Base-by-base conservation (phyloP, 2,888 invertebrate genomes). In the Rosalia funebris region DNA sequence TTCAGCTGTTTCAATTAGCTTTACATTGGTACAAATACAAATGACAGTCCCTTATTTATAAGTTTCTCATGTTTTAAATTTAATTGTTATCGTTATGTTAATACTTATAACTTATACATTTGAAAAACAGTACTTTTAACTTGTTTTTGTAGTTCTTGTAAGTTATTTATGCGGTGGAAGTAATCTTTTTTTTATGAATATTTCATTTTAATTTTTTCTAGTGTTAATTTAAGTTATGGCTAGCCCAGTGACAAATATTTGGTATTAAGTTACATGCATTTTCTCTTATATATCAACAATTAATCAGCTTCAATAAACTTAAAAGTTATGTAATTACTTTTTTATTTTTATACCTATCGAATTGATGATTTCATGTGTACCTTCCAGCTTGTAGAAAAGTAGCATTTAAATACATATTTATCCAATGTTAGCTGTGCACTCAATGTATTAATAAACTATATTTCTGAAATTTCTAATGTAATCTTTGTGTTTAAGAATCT, bases 401-500 rank as follows among this genome's bases (percentile, higher is more conserved):
- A n/a, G n/a, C n/a, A n/a, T n/a, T n/a, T n/a, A n/a, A n/a, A n/a
- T n/a, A n/a, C n/a, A n/a, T n/a, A n/a, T n/a, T n/a, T n/a, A n/a
- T n/a, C n/a, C n/a, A n/a, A n/a, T n/a, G n/a, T n/a, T n/a, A n/a
- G n/a, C n/a, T n/a, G n/a, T n/a, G n/a, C n/a, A n/a, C n/a, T n/a
- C n/a, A n/a, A n/a, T n/a, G n/a, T n/a, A n/a, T n/a, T n/a, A n/a
- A n/a, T n/a, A n/a, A n/a, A n/a, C n/a, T n/a, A n/a, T n/a, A n/a
- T n/a, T n/a, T n/a, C 4, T 25, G 25, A 25, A 25, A 25, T 25
- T 25, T 25, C 25, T 3, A 5, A 25, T 25, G 25, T 3, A 25
- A 25, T 25, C 48, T 37, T 54, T 57, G 25, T 47, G 45, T 88
- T 87, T 52, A 87, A 92, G 96, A 95, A 93, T 80, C 86, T 95